Conservation (phyloP, 2,888 invertebrate genomes). For the Ochropleura leucogaster region DNA sequence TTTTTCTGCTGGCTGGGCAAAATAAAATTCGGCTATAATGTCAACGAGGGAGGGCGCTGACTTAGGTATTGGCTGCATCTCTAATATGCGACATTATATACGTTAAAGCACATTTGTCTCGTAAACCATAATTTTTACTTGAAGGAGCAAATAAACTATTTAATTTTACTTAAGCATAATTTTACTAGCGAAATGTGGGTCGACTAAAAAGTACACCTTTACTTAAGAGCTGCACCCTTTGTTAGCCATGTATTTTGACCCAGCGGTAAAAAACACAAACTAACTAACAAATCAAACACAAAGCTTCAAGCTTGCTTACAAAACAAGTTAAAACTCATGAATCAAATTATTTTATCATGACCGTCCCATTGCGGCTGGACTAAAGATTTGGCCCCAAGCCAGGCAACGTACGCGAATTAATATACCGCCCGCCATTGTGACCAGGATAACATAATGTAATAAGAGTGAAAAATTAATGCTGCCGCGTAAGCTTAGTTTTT, state of each 20-base stretch:
- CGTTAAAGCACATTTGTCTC: no score
- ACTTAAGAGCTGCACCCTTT: no score
- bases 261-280: not conserved
- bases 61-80: no score
- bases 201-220: no score
- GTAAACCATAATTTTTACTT: no score
- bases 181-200: no score
- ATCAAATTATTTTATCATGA: slow-evolving; percentile 60
- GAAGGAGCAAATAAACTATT: no score
- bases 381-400: slow-evolving; percentile 61
- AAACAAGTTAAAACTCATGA: slow-evolving; percentile 34
- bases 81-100: no score
- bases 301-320: slow-evolving; percentile 10
- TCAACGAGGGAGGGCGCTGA: no score
- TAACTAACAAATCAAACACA: not conserved
- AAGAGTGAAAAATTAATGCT: slow-evolving; percentile 49
- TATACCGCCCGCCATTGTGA: slow-evolving; percentile 47
- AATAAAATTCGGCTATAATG: no score
- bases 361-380: slow-evolving; percentile 46
- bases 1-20: no score
- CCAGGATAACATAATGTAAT: slow-evolving; percentile 37
- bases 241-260: not conserved
- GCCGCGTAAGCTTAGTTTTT: slow-evolving; percentile 18
- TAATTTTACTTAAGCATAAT: no score
- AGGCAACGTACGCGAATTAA: slow-evolving; percentile 56